Evolutionary conservation across 2,113 vertebrate species (phyloP), one percentile per base, ranked within the genome.

Genomic region (Rhizomys pruinosus): DNA sequence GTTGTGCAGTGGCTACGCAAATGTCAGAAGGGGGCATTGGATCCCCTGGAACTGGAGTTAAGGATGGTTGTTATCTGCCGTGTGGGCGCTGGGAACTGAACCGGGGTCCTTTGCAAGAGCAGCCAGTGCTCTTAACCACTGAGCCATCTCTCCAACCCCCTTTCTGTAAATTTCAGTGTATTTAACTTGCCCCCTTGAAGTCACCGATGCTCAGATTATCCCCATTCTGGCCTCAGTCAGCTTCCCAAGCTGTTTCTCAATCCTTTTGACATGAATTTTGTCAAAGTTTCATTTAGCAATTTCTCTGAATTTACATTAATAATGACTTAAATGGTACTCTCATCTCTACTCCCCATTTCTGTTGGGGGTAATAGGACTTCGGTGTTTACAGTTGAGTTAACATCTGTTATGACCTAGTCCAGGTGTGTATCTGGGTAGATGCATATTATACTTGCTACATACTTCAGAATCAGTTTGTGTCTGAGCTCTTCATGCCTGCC

Each of bases 291-390:
- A 57, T 32, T 80, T 61, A 4, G 6, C 77, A 55, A 81, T 17
- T 59, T 92, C 55, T 90, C 78, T 59, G 76, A 85, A 71, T 78
- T 74, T 47, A 72, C 27, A 64, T 92, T 79, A 68, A 47, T 81
- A 66, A 6, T 23, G 7, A 47, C 74, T 87, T 89, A 82, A 93
- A 71, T 85, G 61, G 9, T 63, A 42, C 52, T 71, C n/a, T 63
- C 55, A 63, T 39, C 15, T 12, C 22, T 9, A 6, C 2, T 1
- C 22, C 16, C n/a, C 2, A 15, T 87, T 93, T 89, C 64, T 87
- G 3, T 71, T 80, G 42, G 15, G 57, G 52, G 23, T 34, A n/a
- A 71, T 52, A 84, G 86, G n/a, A 71, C 9, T 55, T 72, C 12
- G 22, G 37, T 64, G n/a, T 32, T 44, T 71, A 15, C 13, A n/a